Base-by-base conservation (phyloP, 2,113 vertebrate species). In the Xiphophorus couchianus region DNA sequence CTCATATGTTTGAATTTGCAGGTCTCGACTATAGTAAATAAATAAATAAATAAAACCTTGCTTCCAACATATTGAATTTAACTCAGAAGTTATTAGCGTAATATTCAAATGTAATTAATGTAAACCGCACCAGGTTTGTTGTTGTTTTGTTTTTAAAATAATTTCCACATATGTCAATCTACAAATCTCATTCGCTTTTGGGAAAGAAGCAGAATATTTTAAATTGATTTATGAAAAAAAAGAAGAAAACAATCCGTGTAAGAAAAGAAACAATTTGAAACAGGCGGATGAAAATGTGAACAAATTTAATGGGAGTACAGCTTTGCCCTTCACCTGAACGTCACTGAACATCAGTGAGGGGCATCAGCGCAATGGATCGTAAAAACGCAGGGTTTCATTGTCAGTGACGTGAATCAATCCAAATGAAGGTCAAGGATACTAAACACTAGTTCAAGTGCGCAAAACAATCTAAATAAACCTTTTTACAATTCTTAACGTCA, bases 281-380 rank as follows among this genome's bases (percentile, higher is more conserved):
- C 42, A 17, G 14, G 42, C 42, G 13, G 42, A 29, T 15, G 11
- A 44, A 28, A 28, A 33, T 39, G 0, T 27, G 62, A 58, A 60
- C 13, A 29, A 61, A 62, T 22, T 30, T 31, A 25, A 19, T 19
- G 1, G 14, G 0, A 3, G 13, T 27, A 33, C 5, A 27, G 35
- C 19, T 5, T 9, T 30, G 62, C 44, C 54, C 51, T 71, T 69
- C 66, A 66, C 70, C 72, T 58, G 69, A 28, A 28, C 28, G 28
- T 84, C 44, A 74, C 1, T 78, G 68, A 83, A 39, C 6, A 39
- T 58, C 76, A 39, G 15, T 66, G 65, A 78, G 42, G 69, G 29
- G 33, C 74, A 73, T 35, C 44, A 67, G 35, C 35, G 48, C 66
- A 77, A 81, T 73, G 66, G 76, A 5, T 79, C 25, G 39, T n/a